A percentile compares a stretch with the other conserved stretches of the same genome.
These are phyloP conservation scores for Trissolcus basalis DNA, from an alignment of 1,140 invertebrate species.

Conservation along the genomic window DNA sequence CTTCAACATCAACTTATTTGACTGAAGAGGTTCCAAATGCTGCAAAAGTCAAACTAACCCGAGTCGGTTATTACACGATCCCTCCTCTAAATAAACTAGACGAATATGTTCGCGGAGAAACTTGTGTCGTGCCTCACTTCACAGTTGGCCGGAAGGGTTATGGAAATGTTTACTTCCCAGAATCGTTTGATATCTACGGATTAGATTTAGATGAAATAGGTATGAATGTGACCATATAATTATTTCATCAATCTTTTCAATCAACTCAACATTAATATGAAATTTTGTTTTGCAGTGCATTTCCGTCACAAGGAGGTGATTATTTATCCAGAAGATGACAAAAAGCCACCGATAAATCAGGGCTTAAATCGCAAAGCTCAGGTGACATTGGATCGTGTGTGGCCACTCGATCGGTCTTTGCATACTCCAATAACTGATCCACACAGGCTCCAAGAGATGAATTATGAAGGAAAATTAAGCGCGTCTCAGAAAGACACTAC, in stretches of 20 bases:
- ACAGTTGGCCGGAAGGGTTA: slow-evolving; percentile 93
- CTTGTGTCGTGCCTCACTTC: slow-evolving; percentile 92
- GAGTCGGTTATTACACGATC: slow-evolving; percentile 87
- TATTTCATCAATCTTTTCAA: neutral
- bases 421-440: slow-evolving; percentile 88
- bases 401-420: slow-evolving; percentile 92
- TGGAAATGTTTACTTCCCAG: slow-evolving; percentile 93
- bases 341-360: slow-evolving; percentile 83
- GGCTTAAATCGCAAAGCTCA: slow-evolving; percentile 95
- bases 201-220: slow-evolving; percentile 92
- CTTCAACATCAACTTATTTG: slow-evolving; percentile 49
- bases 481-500: slow-evolving; percentile 91
- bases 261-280: neutral
- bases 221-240: slow-evolving; percentile 53
- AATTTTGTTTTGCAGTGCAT: slow-evolving; percentile 77
- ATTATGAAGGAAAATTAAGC: slow-evolving; percentile 91
- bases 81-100: slow-evolving; percentile 82
- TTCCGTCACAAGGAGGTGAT: slow-evolving; percentile 87
- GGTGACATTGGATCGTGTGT: slow-evolving; percentile 94
- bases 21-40: slow-evolving; percentile 74
- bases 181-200: slow-evolving; percentile 90
- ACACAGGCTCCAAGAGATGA: slow-evolving; percentile 85
- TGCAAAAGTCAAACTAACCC: slow-evolving; percentile 80
- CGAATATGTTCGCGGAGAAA: slow-evolving; percentile 78
- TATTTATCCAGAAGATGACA: slow-evolving; percentile 83